These are phyloP conservation scores for Drosophila punjabiensis DNA, from an alignment of 1,140 invertebrate species.

Conservation along the genomic window DNA sequence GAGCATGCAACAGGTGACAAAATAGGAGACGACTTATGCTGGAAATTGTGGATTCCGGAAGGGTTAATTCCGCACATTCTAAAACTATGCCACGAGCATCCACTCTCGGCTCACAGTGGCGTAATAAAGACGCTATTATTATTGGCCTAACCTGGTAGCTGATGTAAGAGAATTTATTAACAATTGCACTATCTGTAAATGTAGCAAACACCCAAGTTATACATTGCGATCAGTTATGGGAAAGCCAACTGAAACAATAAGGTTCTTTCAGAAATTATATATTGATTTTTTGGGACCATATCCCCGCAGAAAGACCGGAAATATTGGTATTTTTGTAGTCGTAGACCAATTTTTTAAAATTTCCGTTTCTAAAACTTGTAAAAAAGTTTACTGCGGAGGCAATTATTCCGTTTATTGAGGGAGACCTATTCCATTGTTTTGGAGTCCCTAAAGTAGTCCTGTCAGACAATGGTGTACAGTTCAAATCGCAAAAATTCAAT, in stretches of 20 bases:
- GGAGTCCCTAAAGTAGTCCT: neutral
- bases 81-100: neutral
- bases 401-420: neutral
- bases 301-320: too few species aligned
- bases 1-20: constrained; percentile 2
- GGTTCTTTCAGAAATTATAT: too few species aligned
- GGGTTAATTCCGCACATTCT: neutral
- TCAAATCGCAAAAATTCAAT: constrained; percentile 2
- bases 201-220: neutral
- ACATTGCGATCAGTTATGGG: too few species aligned
- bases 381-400: constrained; percentile 3
- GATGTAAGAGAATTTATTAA: constrained; percentile 9
- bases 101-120: constrained; percentile 6
- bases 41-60: constrained; percentile 3
- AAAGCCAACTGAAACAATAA: too few species aligned
- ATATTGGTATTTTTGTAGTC: too few species aligned
- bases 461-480: neutral
- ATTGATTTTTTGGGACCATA: too few species aligned
- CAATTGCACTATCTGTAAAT: neutral
- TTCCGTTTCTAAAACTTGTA: too few species aligned
- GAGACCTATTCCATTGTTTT: neutral
- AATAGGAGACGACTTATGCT: constrained; percentile 3
- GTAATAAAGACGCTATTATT: constrained; percentile 11
- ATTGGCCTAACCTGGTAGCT: neutral
- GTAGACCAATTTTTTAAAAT: too few species aligned